A percentile compares a stretch with the other conserved stretches of the same genome.
phyloP scores from a whole-genome alignment of 2,797 vertebrate genomes.

The Spinus olivaceus region DNA sequence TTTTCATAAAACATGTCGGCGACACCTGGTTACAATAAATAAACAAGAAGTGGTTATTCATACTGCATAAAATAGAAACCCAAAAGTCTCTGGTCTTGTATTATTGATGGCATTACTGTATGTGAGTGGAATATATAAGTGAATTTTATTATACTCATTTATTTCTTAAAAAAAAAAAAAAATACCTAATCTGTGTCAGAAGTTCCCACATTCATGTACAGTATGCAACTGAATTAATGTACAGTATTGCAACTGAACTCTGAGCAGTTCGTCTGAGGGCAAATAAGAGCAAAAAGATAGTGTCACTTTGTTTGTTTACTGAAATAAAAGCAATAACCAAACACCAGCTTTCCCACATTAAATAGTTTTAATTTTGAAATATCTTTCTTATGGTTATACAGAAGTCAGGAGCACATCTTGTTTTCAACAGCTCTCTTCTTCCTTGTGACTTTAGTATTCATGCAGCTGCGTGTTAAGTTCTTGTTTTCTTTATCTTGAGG shows the following conservation, averaged over 20 bases:
- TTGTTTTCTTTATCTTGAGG: neutral
- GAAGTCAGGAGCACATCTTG: neutral
- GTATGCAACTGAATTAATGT: too few species aligned
- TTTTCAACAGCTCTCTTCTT: neutral
- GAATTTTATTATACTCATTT: neutral
- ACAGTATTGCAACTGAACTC: neutral
- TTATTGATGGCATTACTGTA: neutral
- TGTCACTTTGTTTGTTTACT: neutral
- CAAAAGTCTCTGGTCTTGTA: neutral
- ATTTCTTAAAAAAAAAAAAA: neutral
- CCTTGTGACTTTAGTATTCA: neutral
- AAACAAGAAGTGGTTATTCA: neutral
- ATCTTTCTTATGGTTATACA: neutral
- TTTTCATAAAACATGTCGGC: too few species aligned
- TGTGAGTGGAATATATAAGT: neutral
- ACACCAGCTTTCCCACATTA: neutral
- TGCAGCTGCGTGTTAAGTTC: accelerated
- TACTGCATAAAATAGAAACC: neutral
- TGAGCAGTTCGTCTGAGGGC: neutral
- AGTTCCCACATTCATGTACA: neutral
- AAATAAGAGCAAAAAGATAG: neutral
- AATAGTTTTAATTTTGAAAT: neutral
- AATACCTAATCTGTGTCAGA: neutral
- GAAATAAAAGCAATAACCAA: neutral
- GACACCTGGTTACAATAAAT: neutral